Evolutionary conservation across 2,113 vertebrate species (phyloP).

Genomic region (Ctenomys sociabilis): DNA sequence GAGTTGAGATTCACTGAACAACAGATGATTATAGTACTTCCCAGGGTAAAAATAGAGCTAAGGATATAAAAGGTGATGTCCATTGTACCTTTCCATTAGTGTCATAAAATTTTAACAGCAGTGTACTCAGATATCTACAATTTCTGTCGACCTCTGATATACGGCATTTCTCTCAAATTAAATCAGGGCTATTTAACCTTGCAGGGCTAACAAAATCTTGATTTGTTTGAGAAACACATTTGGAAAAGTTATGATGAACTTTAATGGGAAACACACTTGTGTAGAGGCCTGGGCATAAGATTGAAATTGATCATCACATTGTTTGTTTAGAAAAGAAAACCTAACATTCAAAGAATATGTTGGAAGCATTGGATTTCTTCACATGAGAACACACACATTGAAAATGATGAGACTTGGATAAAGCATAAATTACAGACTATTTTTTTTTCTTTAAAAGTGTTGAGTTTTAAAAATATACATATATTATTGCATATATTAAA

Average conservation of each 20-base stretch:
- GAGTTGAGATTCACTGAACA: not conserved
- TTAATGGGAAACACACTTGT: slow-evolving; percentile 82
- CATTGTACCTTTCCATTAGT: slow-evolving; percentile 22
- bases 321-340: slow-evolving; percentile 84
- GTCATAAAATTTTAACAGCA: slow-evolving; percentile 42
- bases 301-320: slow-evolving; percentile 82
- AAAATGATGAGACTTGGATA: slow-evolving; percentile 69
- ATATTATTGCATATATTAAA: slow-evolving; percentile 44
- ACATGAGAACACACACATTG: slow-evolving; percentile 82
- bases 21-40: not conserved
- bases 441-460: slow-evolving; percentile 59
- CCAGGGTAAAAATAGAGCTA: not conserved
- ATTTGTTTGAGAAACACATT: slow-evolving; percentile 81
- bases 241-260: slow-evolving; percentile 79
- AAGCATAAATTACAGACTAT: slow-evolving; percentile 53
- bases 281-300: slow-evolving; percentile 76
- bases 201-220: slow-evolving; percentile 75
- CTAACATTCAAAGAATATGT: slow-evolving; percentile 77
- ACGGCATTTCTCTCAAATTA: slow-evolving; percentile 72
- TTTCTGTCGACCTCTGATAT: slow-evolving; percentile 73
- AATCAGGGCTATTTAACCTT: slow-evolving; percentile 75
- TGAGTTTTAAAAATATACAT: slow-evolving; percentile 66
- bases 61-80: not conserved
- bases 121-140: slow-evolving; percentile 39
- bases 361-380: slow-evolving; percentile 78